These are phyloP conservation scores for Drosophila testacea DNA, from an alignment of 2,888 invertebrate genomes.

Conservation along the genomic window DNA sequence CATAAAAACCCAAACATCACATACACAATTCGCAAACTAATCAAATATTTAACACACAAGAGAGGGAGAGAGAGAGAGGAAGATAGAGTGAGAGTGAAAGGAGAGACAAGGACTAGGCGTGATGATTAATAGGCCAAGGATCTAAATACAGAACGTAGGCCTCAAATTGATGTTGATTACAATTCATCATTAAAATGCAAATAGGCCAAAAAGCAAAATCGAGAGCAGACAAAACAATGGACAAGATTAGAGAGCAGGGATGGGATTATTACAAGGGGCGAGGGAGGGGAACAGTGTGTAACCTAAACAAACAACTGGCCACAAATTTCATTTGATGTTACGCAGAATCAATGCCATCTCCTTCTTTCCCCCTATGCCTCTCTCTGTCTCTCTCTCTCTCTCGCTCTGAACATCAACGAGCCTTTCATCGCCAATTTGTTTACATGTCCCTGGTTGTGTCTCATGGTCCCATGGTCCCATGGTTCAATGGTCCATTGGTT, in stretches of 20 bases:
- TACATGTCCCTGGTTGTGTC: conserved; percentile 60
- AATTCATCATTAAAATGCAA: conserved; percentile 72
- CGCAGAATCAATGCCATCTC: conserved; percentile 41
- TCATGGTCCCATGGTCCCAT: conserved; percentile 17
- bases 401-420: conserved; percentile 27
- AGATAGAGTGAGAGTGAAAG: background rate
- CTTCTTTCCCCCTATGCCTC: background rate
- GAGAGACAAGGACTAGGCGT: conserved; percentile 36
- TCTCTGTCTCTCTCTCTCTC: background rate
- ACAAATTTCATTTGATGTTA: conserved; percentile 52
- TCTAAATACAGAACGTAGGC: conserved; percentile 25
- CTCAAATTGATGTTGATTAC: conserved; percentile 72
- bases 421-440: conserved; percentile 76
- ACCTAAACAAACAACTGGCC: conserved; percentile 69
- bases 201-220: conserved; percentile 45
- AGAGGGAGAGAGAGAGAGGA: background rate
- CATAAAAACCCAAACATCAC: conserved; percentile 13
- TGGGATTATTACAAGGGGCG: background rate
- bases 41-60: conserved; percentile 35
- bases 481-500: conserved; percentile 20
- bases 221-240: conserved; percentile 38
- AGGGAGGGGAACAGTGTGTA: background rate
- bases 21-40: conserved; percentile 28
- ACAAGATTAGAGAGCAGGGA: background rate
- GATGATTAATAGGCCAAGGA: conserved; percentile 64